phyloP scores from a whole-genome alignment of 2,888 invertebrate species.

The Dione vanillae region DNA sequence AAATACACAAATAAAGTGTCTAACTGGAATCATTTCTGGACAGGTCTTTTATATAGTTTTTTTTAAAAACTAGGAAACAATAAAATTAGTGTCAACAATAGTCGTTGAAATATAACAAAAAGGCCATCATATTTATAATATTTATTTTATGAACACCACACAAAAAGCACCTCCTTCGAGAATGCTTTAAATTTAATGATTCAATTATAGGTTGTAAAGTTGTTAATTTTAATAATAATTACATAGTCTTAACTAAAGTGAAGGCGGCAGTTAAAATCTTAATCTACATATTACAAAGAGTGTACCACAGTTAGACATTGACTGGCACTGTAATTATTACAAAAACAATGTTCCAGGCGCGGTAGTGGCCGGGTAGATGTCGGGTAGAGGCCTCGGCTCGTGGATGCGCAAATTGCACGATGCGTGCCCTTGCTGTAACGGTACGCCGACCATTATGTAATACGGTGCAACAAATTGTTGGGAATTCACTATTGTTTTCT shows the following conservation, averaged over 20 bases:
- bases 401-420: constrained; percentile 24
- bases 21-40: no score
- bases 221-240: neutral
- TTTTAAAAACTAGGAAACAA: no score
- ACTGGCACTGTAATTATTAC: constrained; percentile 21
- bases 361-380: neutral
- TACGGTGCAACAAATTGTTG: constrained; percentile 18
- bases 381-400: neutral
- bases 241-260: neutral
- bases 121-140: no score
- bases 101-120: no score
- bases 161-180: neutral
- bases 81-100: no score
- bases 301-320: neutral
- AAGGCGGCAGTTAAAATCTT: neutral
- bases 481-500: constrained; percentile 1
- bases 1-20: no score
- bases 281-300: neutral
- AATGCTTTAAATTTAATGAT: neutral
- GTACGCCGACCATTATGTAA: constrained; percentile 25
- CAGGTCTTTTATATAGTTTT: no score
- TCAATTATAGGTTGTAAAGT: neutral
- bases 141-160: no score
- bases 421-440: constrained; percentile 26
- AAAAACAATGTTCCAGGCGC: constrained; percentile 9